Conservation (phyloP, 2,113 vertebrate genomes). For the Pseudolaguvia tuberculata region DNA sequence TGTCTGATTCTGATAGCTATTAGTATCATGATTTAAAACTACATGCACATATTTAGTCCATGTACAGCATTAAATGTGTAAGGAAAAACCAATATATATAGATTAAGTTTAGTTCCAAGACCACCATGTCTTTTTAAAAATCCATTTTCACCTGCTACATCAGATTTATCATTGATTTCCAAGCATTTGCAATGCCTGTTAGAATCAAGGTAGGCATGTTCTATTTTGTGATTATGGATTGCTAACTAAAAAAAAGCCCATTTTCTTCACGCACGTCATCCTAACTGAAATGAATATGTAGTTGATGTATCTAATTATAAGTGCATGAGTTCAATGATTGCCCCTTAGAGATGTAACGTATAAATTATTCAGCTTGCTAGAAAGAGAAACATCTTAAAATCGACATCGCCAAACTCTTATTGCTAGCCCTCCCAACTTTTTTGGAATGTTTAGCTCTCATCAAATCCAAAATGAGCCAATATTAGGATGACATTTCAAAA, state of each 20-base stretch:
- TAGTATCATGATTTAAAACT: background rate
- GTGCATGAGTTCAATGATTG: background rate
- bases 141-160: too few species aligned
- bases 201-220: background rate
- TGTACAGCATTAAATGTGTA: background rate
- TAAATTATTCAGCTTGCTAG: background rate
- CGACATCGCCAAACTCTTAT: too few species aligned
- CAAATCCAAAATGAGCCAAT: too few species aligned
- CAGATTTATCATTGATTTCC: background rate
- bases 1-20: background rate
- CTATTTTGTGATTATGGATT: background rate
- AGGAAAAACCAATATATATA: background rate
- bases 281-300: background rate
- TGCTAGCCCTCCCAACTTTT: too few species aligned
- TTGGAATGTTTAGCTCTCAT: too few species aligned
- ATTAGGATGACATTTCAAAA: too few species aligned
- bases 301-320: conserved; percentile 5
- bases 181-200: background rate
- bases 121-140: background rate
- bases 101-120: background rate
- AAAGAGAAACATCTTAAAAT: background rate
- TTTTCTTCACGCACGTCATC: background rate
- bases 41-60: background rate
- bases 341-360: background rate
- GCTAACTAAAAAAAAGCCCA: background rate